These are phyloP conservation scores for Corydoras sp. DNA, from an alignment of 2,113 vertebrate genomes.

Conservation along the genomic window DNA sequence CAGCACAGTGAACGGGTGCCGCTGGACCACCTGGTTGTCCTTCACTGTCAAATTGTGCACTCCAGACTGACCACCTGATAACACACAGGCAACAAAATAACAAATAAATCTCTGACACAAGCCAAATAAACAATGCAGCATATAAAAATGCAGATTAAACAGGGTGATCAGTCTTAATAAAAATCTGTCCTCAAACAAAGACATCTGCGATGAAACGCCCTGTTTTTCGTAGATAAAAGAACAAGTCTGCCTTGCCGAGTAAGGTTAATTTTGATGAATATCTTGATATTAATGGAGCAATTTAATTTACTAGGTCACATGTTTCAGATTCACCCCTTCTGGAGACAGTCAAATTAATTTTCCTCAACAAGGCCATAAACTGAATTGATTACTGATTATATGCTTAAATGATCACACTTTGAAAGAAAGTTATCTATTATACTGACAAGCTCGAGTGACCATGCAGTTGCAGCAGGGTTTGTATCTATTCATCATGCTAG, in stretches of 20 bases:
- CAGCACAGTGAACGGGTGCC: constrained; percentile 93
- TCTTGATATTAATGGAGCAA: constrained; percentile 67
- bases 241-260: constrained; percentile 64
- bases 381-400: constrained; percentile 52
- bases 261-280: constrained; percentile 75
- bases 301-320: constrained; percentile 65
- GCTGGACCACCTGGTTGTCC: constrained; percentile 96
- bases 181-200: constrained; percentile 60
- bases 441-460: constrained; percentile 22
- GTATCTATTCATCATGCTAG: constrained; percentile 8
- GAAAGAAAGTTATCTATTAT: constrained; percentile 36
- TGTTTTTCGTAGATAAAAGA: constrained; percentile 53
- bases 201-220: constrained; percentile 49
- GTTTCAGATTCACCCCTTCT: constrained; percentile 54
- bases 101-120: constrained; percentile 22
- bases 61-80: constrained; percentile 89
- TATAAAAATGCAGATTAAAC: constrained; percentile 58
- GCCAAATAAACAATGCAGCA: constrained; percentile 43
- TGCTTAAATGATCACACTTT: constrained; percentile 48
- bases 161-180: constrained; percentile 67
- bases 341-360: constrained; percentile 59
- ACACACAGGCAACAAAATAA: constrained; percentile 34
- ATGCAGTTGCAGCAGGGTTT: constrained; percentile 9
- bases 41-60: constrained; percentile 92
- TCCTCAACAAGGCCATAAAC: constrained; percentile 51